A percentile compares a stretch with the other conserved stretches of the same genome.
phyloP scores from a whole-genome alignment of 2,113 vertebrate genomes.

The Lampris megalopsis region DNA sequence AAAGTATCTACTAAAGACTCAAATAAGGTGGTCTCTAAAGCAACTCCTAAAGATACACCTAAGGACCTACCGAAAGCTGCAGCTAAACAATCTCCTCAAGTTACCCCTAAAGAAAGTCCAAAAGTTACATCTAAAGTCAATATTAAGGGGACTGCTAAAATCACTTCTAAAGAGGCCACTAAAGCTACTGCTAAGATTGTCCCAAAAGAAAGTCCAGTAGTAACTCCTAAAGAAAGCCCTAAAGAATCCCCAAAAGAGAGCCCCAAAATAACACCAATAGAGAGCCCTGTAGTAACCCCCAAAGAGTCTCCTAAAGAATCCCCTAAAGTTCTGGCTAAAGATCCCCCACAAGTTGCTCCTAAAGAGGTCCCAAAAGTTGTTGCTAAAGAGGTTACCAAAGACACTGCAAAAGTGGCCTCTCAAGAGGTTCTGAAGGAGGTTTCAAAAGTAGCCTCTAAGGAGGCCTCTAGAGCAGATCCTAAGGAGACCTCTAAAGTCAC shows the following conservation, averaged over 20 bases:
- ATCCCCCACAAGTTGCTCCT: slow-evolving; percentile 40
- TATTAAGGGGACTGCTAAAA: neutral
- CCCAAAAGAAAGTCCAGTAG: slow-evolving; percentile 59
- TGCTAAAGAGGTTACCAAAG: slow-evolving; percentile 57
- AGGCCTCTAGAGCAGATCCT: neutral
- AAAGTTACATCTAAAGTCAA: neutral
- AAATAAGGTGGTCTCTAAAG: slow-evolving; percentile 65
- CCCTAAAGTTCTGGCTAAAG: slow-evolving; percentile 61
- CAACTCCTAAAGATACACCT: slow-evolving; percentile 48
- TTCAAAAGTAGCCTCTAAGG: neutral
- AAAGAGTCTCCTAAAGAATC: slow-evolving; percentile 75
- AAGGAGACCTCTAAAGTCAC: slow-evolving; percentile 2
- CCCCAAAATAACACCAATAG: slow-evolving; percentile 70
- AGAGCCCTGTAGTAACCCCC: slow-evolving; percentile 66
- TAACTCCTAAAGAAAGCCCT: slow-evolving; percentile 69
- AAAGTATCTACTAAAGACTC: slow-evolving; percentile 56
- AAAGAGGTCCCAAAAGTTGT: slow-evolving; percentile 59
- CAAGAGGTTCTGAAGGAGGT: slow-evolving; percentile 65
- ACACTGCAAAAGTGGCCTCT: slow-evolving; percentile 39
- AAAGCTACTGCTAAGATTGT: slow-evolving; percentile 62
- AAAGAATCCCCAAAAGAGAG: slow-evolving; percentile 74
- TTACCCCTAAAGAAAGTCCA: slow-evolving; percentile 30
- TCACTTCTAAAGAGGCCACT: slow-evolving; percentile 13
- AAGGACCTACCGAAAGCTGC: slow-evolving; percentile 62
- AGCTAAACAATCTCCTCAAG: slow-evolving; percentile 56